Evolutionary conservation across 2,113 vertebrate species (phyloP).

Genomic region (Corythornis vintsioides): DNA sequence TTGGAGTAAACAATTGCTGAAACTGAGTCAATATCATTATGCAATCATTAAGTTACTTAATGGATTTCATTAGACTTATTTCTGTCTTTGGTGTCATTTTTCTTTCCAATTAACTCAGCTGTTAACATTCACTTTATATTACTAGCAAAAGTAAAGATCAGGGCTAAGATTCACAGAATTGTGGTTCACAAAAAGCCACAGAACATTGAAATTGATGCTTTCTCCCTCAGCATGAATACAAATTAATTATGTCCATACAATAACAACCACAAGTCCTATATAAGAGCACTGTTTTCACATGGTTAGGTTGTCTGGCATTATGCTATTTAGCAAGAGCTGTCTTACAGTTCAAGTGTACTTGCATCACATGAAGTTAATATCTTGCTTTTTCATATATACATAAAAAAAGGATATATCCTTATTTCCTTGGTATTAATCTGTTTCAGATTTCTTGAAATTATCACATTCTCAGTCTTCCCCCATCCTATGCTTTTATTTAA

Average conservation of each 20-base stretch:
- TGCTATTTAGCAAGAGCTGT: background rate
- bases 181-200: background rate
- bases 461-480: background rate
- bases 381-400: background rate
- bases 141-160: slow-evolving; percentile 19
- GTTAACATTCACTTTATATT: slow-evolving; percentile 65
- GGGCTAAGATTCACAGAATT: background rate
- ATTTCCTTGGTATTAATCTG: background rate
- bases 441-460: background rate
- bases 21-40: slow-evolving; percentile 58
- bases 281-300: background rate
- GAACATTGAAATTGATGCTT: background rate
- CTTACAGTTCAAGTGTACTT: background rate
- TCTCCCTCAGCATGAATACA: background rate
- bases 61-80: slow-evolving; percentile 47
- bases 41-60: slow-evolving; percentile 32
- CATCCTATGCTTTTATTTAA: background rate
- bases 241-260: background rate
- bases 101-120: slow-evolving; percentile 69
- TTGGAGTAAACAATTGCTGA: slow-evolving; percentile 44
- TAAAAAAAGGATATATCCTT: background rate
- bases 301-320: background rate
- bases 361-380: background rate
- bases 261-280: background rate
- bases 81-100: slow-evolving; percentile 57